Conservation (phyloP, 2,113 vertebrate genomes). For the Eulacestoma nigropectus region DNA sequence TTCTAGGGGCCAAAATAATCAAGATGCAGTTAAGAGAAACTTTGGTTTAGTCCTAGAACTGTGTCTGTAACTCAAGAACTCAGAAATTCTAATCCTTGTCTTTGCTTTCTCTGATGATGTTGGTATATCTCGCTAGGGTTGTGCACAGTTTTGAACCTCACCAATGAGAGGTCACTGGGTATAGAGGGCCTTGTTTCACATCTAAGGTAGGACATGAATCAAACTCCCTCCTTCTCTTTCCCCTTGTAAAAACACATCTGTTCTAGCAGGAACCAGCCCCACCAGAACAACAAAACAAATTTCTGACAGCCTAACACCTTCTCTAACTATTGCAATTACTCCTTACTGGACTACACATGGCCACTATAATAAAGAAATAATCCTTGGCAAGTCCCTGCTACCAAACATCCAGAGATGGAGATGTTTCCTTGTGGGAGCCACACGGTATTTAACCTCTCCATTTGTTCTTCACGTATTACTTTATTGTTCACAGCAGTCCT, state of each 20-base stretch:
- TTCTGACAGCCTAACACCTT: background rate
- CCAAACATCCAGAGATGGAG: background rate
- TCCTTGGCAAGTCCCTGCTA: background rate
- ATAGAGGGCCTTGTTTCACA: too few species aligned
- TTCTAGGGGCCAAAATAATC: background rate
- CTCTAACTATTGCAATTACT: background rate
- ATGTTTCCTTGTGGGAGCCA: background rate
- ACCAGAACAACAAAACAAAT: background rate
- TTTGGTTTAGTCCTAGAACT: background rate
- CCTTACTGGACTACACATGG: background rate
- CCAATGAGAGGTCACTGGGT: background rate
- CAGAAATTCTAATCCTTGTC: background rate
- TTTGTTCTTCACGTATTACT: background rate
- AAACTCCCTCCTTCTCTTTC: background rate
- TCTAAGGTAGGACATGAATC: background rate
- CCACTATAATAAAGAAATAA: background rate
- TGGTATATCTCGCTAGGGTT: fast-evolving
- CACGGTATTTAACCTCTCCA: background rate
- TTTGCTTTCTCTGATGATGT: background rate
- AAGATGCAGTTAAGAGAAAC: background rate
- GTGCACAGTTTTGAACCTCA: background rate
- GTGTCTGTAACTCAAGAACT: background rate
- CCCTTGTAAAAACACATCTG: background rate
- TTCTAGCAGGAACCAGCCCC: background rate
- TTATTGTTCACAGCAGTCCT: background rate